Evolutionary conservation across 2,113 vertebrate genomes (phyloP).

Genomic region (Scomber japonicus): DNA sequence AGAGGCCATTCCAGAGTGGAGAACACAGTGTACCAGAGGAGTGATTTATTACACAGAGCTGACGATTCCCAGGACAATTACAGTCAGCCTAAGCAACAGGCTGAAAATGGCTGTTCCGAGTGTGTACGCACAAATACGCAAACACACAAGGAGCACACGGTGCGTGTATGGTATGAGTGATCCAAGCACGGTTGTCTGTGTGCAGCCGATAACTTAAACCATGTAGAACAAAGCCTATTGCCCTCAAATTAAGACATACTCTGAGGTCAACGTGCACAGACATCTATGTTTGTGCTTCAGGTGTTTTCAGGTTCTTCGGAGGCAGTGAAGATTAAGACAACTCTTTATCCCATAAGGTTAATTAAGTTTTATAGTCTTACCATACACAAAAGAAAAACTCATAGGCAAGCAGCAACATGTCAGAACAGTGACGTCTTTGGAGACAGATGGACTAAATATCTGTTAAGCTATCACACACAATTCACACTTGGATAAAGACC

Average conservation of each 20-base stretch:
- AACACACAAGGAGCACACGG: slow-evolving; percentile 42
- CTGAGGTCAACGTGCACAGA: slow-evolving; percentile 17
- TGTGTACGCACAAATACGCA: slow-evolving; percentile 45
- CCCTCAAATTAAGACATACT: slow-evolving; percentile 54
- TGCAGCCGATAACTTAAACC: slow-evolving; percentile 25
- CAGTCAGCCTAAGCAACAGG: slow-evolving; percentile 73
- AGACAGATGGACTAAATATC: slow-evolving; percentile 16
- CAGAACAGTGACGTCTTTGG: neutral
- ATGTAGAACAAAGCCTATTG: slow-evolving; percentile 4
- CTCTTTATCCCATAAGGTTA: neutral
- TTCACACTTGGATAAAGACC: neutral
- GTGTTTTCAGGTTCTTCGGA: neutral
- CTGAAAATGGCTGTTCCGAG: slow-evolving; percentile 70
- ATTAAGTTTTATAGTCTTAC: no score
- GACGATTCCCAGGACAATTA: slow-evolving; percentile 84
- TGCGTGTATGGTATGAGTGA: slow-evolving; percentile 17
- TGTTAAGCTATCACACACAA: slow-evolving; percentile 13
- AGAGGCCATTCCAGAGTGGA: slow-evolving; percentile 62
- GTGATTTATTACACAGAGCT: slow-evolving; percentile 82
- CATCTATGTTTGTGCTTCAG: slow-evolving; percentile 22
- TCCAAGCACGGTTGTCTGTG: slow-evolving; percentile 27
- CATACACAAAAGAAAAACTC: no score
- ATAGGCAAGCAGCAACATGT: no score
- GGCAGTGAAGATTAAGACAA: neutral
- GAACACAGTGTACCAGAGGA: slow-evolving; percentile 81